These are phyloP conservation scores for Albula goreensis DNA, from an alignment of 2,113 vertebrate genomes.

Conservation along the genomic window DNA sequence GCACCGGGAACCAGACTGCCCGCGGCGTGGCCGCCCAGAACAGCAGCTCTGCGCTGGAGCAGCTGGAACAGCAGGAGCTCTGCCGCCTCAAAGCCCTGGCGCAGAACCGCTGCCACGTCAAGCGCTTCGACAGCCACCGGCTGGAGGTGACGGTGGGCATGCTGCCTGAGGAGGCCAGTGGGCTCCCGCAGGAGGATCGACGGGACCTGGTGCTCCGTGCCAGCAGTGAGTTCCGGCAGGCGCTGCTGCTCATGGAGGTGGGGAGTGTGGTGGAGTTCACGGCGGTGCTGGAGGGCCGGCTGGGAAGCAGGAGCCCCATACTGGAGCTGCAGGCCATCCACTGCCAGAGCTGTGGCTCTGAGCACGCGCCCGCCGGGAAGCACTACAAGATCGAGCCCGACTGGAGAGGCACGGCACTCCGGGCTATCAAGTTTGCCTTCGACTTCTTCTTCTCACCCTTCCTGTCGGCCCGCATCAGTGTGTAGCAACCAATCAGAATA, in stretches of 20 bases:
- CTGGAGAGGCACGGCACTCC: constrained; percentile 83
- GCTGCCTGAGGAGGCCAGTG: constrained; percentile 60
- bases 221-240: constrained; percentile 87
- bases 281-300: constrained; percentile 87
- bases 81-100: constrained; percentile 85
- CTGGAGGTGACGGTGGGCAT: constrained; percentile 89
- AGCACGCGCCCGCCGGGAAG: constrained; percentile 68
- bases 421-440: constrained; percentile 88
- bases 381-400: constrained; percentile 92
- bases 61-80: constrained; percentile 80
- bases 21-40: not conserved
- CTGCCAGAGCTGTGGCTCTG: constrained; percentile 86
- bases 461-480: constrained; percentile 74
- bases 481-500: constrained; percentile 28
- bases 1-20: constrained; percentile 37
- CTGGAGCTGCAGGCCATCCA: constrained; percentile 93
- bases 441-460: constrained; percentile 97
- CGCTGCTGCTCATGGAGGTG: constrained; percentile 81
- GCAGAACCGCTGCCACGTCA: constrained; percentile 88
- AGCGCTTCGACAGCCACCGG: constrained; percentile 87
- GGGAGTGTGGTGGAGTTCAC: constrained; percentile 91
- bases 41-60: constrained; percentile 33
- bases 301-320: constrained; percentile 84
- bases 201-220: constrained; percentile 87
- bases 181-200: constrained; percentile 72